phyloP scores from a whole-genome alignment of 2,113 vertebrate species.

The Actinemys pallida region DNA sequence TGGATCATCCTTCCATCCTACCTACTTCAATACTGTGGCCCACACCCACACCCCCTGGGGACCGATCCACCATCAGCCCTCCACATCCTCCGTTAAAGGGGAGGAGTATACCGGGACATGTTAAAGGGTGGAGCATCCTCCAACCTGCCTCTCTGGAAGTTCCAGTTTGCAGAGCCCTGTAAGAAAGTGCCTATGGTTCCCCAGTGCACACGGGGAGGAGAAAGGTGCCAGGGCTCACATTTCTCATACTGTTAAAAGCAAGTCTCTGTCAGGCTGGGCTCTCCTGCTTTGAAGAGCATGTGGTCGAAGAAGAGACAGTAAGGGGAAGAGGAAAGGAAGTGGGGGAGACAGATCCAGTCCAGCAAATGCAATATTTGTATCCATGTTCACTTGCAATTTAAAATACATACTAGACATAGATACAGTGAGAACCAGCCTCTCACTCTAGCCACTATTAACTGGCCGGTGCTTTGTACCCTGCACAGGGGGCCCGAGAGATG shows the following conservation, averaged over 20 bases:
- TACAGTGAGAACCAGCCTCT: neutral
- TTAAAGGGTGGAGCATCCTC: too few species aligned
- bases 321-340: neutral
- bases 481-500: neutral
- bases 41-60: neutral
- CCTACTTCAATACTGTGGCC: too few species aligned
- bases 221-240: neutral
- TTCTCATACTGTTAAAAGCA: neutral
- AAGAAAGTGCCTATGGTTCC: neutral
- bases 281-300: neutral
- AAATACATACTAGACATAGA: too few species aligned
- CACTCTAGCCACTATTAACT: neutral
- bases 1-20: too few species aligned
- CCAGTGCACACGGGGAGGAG: neutral
- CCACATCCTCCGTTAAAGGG: neutral
- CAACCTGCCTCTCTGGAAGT: neutral
- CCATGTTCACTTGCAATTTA: neutral
- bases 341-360: too few species aligned
- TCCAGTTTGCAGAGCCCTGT: too few species aligned
- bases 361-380: neutral
- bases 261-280: neutral
- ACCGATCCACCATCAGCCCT: neutral
- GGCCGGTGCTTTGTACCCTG: neutral
- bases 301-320: neutral
- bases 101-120: neutral